Percentiles rank a stretch among this genome's conserved stretches.
Evolutionary conservation across 1,140 invertebrate species (phyloP).

Genomic region (Chelonus insularis): DNA sequence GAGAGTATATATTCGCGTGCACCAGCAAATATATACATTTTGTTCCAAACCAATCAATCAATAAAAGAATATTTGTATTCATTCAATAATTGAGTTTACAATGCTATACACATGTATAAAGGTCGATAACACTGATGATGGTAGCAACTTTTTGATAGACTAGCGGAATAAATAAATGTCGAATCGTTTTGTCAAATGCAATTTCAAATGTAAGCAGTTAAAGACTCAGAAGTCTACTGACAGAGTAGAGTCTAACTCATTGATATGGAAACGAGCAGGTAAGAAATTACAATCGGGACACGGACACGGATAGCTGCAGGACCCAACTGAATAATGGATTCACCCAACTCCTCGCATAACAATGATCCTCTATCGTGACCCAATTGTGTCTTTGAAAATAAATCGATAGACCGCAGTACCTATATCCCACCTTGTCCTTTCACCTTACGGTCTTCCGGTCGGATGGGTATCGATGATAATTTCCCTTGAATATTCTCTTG

Average conservation of each 20-base stretch:
- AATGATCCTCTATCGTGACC: constrained; percentile 45
- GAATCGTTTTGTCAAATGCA: constrained; percentile 21
- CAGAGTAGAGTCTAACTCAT: constrained; percentile 36
- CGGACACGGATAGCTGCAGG: constrained; percentile 46
- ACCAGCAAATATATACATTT: too few relatives aligned
- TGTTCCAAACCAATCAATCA: background rate
- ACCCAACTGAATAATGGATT: constrained; percentile 51
- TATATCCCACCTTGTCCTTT: too few relatives aligned
- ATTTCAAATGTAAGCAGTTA: constrained; percentile 16
- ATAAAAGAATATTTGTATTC: background rate
- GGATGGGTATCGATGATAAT: too few relatives aligned
- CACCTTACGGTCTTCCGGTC: too few relatives aligned
- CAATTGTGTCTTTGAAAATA: constrained; percentile 49
- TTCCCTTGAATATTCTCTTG: too few relatives aligned
- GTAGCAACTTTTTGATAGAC: too few relatives aligned
- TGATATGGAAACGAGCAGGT: constrained; percentile 52
- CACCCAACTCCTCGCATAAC: constrained; percentile 49
- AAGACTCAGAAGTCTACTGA: background rate
- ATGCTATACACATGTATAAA: too few relatives aligned
- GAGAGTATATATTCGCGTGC: background rate
- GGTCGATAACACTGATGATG: too few relatives aligned
- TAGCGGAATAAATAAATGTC: background rate
- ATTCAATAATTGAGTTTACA: background rate
- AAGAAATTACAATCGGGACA: constrained; percentile 51
- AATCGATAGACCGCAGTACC: constrained; percentile 44